phyloP scores from a whole-genome alignment of 2,113 vertebrate species.

The Caretta caretta region DNA sequence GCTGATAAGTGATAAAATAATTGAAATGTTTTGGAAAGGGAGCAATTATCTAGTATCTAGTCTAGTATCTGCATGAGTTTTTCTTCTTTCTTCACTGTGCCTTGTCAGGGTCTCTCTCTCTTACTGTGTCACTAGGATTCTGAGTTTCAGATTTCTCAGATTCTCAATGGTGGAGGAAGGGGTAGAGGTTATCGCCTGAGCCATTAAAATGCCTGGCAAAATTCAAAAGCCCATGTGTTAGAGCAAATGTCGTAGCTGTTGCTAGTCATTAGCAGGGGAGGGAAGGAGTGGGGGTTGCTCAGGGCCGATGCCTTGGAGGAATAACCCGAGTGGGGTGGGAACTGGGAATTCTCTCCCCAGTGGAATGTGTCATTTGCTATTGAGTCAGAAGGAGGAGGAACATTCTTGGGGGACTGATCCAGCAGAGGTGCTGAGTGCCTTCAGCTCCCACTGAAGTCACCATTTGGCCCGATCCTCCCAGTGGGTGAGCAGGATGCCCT shows the following conservation, averaged over 20 bases:
- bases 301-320: accelerated
- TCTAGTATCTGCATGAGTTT: background rate
- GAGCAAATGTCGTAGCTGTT: background rate
- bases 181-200: background rate
- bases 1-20: accelerated
- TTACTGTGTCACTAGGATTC: background rate
- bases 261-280: background rate
- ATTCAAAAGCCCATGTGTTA: background rate
- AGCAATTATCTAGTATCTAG: background rate
- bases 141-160: background rate
- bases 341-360: background rate
- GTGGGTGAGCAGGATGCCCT: accelerated
- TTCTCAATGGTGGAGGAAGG: constrained; percentile 25
- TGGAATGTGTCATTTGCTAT: accelerated
- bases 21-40: background rate
- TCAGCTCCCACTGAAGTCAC: background rate
- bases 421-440: accelerated
- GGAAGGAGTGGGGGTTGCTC: background rate
- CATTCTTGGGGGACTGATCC: background rate
- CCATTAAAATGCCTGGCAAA: constrained; percentile 36
- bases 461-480: accelerated
- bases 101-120: accelerated
- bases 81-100: background rate
- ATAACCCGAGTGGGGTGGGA: background rate
- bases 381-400: background rate